A percentile compares a stretch with the other conserved stretches of the same genome.
Evolutionary conservation across 2,888 invertebrate genomes (phyloP).

Genomic region (Drosophila rellima): DNA sequence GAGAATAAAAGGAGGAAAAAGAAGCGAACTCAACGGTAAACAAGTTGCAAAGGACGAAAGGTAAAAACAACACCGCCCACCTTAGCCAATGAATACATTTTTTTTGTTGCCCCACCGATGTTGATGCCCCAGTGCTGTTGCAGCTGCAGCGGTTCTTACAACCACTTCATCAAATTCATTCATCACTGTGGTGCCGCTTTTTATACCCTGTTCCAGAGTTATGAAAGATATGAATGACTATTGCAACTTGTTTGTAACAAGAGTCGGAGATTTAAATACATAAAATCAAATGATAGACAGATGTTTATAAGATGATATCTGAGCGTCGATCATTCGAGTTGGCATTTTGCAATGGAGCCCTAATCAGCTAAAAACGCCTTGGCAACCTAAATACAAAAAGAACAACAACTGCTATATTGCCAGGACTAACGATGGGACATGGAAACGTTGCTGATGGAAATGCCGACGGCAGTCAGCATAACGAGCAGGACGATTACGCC

Average conservation of each 20-base stretch:
- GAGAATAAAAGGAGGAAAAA: not conserved
- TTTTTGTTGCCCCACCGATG: slow-evolving; percentile 21
- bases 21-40: slow-evolving; percentile 55
- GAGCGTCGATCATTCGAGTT: slow-evolving; percentile 17
- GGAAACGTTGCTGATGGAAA: slow-evolving; percentile 34
- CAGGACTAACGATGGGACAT: slow-evolving; percentile 38
- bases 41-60: slow-evolving; percentile 72
- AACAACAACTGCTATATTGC: slow-evolving; percentile 22
- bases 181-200: slow-evolving; percentile 50
- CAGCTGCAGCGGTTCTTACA: slow-evolving; percentile 51
- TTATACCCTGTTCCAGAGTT: slow-evolving; percentile 39
- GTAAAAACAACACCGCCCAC: slow-evolving; percentile 66
- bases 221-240: not conserved
- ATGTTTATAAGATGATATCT: slow-evolving; percentile 24
- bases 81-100: slow-evolving; percentile 63
- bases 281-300: too few species aligned
- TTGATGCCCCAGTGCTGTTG: slow-evolving; percentile 5
- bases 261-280: not conserved
- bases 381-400: slow-evolving; percentile 53
- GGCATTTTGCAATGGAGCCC: slow-evolving; percentile 20
- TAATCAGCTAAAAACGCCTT: slow-evolving; percentile 78
- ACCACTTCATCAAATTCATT: slow-evolving; percentile 80
- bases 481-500: slow-evolving; percentile 76
- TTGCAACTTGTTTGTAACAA: not conserved
- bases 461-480: slow-evolving; percentile 59